Base-by-base conservation (phyloP, 2,888 invertebrate species). In the Crocallis elinguaria region DNA sequence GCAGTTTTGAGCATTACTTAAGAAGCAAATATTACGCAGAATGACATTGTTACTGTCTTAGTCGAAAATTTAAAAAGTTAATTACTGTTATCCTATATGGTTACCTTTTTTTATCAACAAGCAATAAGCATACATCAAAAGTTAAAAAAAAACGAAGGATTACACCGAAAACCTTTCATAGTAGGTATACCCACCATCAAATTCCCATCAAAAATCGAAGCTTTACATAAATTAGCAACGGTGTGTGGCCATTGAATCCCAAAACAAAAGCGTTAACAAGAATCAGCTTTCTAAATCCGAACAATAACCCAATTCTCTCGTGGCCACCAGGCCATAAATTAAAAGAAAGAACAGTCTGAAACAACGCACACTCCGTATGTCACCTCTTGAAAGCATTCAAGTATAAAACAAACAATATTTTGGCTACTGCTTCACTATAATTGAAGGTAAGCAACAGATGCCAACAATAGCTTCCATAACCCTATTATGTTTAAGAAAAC, bases 391-490 rank as follows among this genome's bases (percentile, higher is more conserved):
- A 85, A 82, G 81, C 79, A 82, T 84, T 84, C 76, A 77, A 81
- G 76, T 76, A 70, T 82, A 84, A 88, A 88, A 87, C 80, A 88
- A 86, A 90, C 86, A 88, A 88, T 86, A 87, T 91, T 89, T 90
- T 81, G 89, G 53, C 90, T 86, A 86, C 89, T 78, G 85, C 82
- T 79, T 71, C 67, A 57, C 64, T 73, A 62, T 71, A 81, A 78
- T 79, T 77, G 75, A 75, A 81, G 82, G 80, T 81, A 80, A 77
- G 73, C 66, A 78, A 71, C 84, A 86, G 82, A 79, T 83, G 85
- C 35, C 53, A 71, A 88, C 89, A 90, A 89, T 78, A 73, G 76
- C 69, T 65, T 71, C 67, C 74, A 62, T 84, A 86, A 86, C 84
- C 79, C 85, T 79, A 86, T 89, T 89, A 86, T 86, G 77, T 79